Conservation (phyloP, 2,888 invertebrate species). For the Drosophila nigritarsus region DNA sequence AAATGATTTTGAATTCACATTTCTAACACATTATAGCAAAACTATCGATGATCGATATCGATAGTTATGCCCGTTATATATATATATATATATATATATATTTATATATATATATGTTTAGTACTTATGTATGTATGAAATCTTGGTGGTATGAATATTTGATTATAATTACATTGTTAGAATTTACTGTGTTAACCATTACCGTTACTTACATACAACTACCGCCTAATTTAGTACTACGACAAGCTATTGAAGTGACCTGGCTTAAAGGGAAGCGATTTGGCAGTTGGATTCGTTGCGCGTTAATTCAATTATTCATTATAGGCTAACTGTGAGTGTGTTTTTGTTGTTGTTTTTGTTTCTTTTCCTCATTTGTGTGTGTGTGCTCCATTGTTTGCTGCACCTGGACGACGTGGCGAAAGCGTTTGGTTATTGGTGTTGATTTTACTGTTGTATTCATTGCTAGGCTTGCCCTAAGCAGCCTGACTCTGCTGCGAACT, state of each 20-base stretch:
- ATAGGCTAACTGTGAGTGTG: slow-evolving; percentile 50
- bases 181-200: slow-evolving; percentile 32
- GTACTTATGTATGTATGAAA: slow-evolving; percentile 49
- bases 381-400: slow-evolving; percentile 33
- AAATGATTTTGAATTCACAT: slow-evolving; percentile 12
- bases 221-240: slow-evolving; percentile 59
- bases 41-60: slow-evolving; percentile 30
- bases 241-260: slow-evolving; percentile 69
- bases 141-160: slow-evolving; percentile 73
- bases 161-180: slow-evolving; percentile 51
- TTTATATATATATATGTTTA: slow-evolving; percentile 2
- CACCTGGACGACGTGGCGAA: slow-evolving; percentile 49
- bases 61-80: slow-evolving; percentile 20
- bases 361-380: slow-evolving; percentile 15
- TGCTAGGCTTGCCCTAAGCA: slow-evolving; percentile 52
- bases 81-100: not conserved
- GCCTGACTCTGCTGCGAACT: slow-evolving; percentile 72
- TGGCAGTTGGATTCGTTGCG: slow-evolving; percentile 80
- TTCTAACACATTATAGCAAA: slow-evolving; percentile 30
- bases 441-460: slow-evolving; percentile 9
- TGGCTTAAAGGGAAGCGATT: slow-evolving; percentile 69
- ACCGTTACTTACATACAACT: slow-evolving; percentile 72
- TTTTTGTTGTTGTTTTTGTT: slow-evolving; percentile 15
- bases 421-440: slow-evolving; percentile 40
- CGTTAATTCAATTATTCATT: slow-evolving; percentile 51